Base-by-base conservation (phyloP, 1,140 invertebrate genomes). In the Daktulosphaira vitifoliae region DNA sequence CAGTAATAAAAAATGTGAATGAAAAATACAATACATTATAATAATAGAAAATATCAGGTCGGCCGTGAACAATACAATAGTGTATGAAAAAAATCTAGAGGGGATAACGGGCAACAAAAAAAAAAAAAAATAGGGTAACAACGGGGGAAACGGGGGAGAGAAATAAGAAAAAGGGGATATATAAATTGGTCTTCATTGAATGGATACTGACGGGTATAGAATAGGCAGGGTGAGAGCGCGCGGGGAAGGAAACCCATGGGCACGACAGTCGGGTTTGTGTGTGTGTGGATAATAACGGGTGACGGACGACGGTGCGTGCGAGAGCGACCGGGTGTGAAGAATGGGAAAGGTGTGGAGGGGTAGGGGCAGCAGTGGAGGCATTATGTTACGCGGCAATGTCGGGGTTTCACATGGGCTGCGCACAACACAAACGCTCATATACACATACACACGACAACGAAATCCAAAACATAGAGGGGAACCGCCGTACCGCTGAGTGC, bases 181-280 rank as follows among this genome's bases (percentile, higher is more conserved):
- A 59, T 59, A 62, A 46, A 48, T 62, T 48, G 56, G 23, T 39
- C 42, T 46, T 62, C 56, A 33, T 62, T 62, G 56, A 44, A 62
- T 29, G 56, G 56, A 25, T 18, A 56, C n/a, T 7, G 44, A 48
- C 44, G 20, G 44, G 20, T n/a, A n/a, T 16, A n/a, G n/a, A n/a
- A n/a, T n/a, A n/a, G n/a, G n/a, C n/a, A n/a, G n/a, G n/a, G 44
- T 16, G n/a, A 7, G 20, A 6, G 20, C n/a, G 44, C 44, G 44
- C 44, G 20, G 20, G 62, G 62, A 65, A 50, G 48, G 59, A 51
- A 65, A 65, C 29, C 49, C 22, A 29, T 39, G 29, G 46, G 48
- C 38, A 16, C 56, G 25, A 23, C 16, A 39, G 44, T 6, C 5
- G 5, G n/a, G 44, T 15, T n/a, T 9, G 8, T 16, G 44, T 48